Evolutionary conservation across 2,113 vertebrate genomes (phyloP).

Genomic region (Butorides virescens): DNA sequence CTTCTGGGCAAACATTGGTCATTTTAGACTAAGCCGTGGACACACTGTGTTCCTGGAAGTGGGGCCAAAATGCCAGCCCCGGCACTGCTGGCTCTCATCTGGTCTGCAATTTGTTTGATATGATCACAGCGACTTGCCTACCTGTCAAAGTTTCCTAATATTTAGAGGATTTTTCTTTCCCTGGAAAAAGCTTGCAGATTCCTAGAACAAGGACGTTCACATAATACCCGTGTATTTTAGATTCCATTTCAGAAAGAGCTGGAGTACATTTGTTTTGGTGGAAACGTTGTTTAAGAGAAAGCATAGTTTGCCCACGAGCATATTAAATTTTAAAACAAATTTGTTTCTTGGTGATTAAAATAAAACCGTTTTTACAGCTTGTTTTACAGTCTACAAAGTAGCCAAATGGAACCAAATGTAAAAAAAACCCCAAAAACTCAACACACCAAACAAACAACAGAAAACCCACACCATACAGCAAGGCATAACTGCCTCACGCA

Average conservation of each 20-base stretch:
- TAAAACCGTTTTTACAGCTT: constrained; percentile 14
- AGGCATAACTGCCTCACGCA: not conserved
- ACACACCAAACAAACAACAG: not conserved
- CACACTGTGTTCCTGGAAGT: not conserved
- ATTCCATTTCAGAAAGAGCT: not conserved
- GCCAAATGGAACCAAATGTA: not conserved
- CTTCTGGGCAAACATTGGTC: not conserved
- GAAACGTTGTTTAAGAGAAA: not conserved
- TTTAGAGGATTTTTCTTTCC: not conserved
- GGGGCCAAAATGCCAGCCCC: not conserved
- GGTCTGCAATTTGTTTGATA: not conserved
- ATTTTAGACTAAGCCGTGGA: not conserved
- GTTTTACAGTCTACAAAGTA: not conserved
- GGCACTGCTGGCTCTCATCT: not conserved
- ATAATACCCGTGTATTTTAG: not conserved
- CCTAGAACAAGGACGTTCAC: not conserved
- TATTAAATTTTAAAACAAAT: not conserved
- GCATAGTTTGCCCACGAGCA: not conserved
- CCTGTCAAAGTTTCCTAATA: not conserved
- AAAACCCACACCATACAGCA: not conserved
- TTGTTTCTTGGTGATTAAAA: constrained; percentile 10
- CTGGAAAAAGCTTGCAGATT: not conserved
- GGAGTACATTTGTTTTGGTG: not conserved
- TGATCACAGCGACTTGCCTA: not conserved
- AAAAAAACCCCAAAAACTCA: not conserved